These are phyloP conservation scores for Synaphobranchus kaupii DNA, from an alignment of 2,797 vertebrate genomes.

Conservation along the genomic window DNA sequence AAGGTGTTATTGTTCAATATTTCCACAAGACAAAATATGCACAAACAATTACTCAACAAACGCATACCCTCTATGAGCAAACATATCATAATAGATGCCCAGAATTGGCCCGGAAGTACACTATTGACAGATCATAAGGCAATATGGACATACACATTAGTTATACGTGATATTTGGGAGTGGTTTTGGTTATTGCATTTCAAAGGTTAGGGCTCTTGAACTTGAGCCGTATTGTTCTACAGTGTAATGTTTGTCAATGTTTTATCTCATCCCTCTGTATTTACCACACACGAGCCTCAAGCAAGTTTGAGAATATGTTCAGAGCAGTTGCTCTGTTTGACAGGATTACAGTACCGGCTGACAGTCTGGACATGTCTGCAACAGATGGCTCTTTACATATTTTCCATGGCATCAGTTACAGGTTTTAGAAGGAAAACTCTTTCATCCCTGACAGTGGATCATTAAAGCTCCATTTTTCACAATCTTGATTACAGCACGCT, in stretches of 20 bases:
- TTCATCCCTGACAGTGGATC: constrained; percentile 84
- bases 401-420: constrained; percentile 84
- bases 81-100: too few relatives aligned
- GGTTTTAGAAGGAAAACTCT: constrained; percentile 81
- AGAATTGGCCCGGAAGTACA: neutral
- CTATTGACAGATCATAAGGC: neutral
- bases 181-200: constrained; percentile 53
- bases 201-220: constrained; percentile 72
- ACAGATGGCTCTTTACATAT: constrained; percentile 89
- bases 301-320: constrained; percentile 80
- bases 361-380: constrained; percentile 86
- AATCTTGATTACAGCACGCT: constrained; percentile 75
- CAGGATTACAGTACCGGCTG: constrained; percentile 87
- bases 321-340: constrained; percentile 76
- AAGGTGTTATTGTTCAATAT: neutral
- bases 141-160: constrained; percentile 59
- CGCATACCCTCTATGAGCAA: neutral
- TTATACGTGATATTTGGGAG: constrained; percentile 35
- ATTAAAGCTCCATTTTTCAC: constrained; percentile 86
- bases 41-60: constrained; percentile 21
- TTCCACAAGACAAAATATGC: neutral
- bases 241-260: constrained; percentile 31
- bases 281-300: constrained; percentile 80
- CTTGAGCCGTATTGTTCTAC: constrained; percentile 64
- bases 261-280: constrained; percentile 45